phyloP scores from a whole-genome alignment of 2,888 invertebrate genomes.

The Protonemura montana region DNA sequence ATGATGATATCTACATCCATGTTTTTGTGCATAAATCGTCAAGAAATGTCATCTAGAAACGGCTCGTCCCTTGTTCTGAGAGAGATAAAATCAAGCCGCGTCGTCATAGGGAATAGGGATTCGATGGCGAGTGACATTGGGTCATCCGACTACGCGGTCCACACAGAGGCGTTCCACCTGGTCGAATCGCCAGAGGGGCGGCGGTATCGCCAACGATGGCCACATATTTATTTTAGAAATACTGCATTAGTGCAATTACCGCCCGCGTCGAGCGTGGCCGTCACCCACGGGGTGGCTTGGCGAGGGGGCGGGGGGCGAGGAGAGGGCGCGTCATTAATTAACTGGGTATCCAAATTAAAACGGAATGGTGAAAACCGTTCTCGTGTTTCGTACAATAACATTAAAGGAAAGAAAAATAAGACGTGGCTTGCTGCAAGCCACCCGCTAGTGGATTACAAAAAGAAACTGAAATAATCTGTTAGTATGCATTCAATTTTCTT shows the following conservation, averaged over 20 bases:
- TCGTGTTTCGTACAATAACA: neutral
- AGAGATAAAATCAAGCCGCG: too few relatives aligned
- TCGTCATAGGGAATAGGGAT: too few relatives aligned
- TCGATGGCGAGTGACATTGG: too few relatives aligned
- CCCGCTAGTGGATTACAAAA: neutral
- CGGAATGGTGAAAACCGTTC: neutral
- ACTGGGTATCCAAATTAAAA: neutral
- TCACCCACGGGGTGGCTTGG: too few relatives aligned
- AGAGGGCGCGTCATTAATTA: neutral
- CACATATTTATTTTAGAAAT: neutral
- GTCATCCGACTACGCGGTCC: too few relatives aligned
- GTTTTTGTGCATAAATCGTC: too few relatives aligned
- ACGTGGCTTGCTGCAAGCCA: neutral
- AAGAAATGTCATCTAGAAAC: too few relatives aligned
- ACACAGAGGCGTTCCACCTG: neutral
- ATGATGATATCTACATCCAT: too few relatives aligned
- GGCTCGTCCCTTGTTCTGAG: too few relatives aligned
- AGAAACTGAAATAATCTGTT: neutral
- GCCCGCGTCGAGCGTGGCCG: neutral
- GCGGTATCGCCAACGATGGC: neutral
- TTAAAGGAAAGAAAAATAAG: neutral
- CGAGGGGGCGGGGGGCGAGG: neutral
- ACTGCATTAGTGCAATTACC: neutral
- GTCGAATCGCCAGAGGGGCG: neutral
- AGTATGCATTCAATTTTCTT: slow-evolving; percentile 28